Evolutionary conservation across 2,888 invertebrate species (phyloP).

Genomic region (Spilosoma lubricipeda): DNA sequence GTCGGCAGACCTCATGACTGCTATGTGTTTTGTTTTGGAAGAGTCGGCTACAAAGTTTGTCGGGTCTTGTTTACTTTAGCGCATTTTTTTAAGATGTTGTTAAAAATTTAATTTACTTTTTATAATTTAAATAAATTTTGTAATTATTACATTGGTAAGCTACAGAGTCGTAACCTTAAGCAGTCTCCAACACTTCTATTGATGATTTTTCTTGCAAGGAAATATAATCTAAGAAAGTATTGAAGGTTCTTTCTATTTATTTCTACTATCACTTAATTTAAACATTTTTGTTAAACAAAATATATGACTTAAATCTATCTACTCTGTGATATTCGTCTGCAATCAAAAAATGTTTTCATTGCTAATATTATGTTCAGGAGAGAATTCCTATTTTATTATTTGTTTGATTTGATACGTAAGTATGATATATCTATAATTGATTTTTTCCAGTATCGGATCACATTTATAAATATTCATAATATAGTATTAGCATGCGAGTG

Average conservation of each 20-base stretch:
- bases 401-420: neutral
- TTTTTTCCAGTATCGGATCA: conserved; percentile 69
- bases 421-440: conserved; percentile 30
- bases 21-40: too few species aligned
- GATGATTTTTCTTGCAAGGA: neutral
- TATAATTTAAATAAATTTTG: too few species aligned
- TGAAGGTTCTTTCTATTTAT: neutral
- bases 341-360: neutral
- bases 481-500: conserved; percentile 78
- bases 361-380: neutral
- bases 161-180: too few species aligned
- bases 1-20: too few species aligned
- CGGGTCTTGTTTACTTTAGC: neutral
- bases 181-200: neutral
- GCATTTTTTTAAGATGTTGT: too few species aligned
- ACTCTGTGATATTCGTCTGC: too few species aligned
- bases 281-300: too few species aligned
- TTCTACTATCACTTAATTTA: neutral
- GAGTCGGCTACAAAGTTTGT: neutral
- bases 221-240: neutral
- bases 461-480: conserved; percentile 83
- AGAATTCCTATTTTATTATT: neutral
- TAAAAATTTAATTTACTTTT: too few species aligned
- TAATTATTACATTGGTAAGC: too few species aligned
- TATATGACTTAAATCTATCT: too few species aligned